Evolutionary conservation across 2,113 vertebrate species (phyloP).

Genomic region (Chitala chitala): DNA sequence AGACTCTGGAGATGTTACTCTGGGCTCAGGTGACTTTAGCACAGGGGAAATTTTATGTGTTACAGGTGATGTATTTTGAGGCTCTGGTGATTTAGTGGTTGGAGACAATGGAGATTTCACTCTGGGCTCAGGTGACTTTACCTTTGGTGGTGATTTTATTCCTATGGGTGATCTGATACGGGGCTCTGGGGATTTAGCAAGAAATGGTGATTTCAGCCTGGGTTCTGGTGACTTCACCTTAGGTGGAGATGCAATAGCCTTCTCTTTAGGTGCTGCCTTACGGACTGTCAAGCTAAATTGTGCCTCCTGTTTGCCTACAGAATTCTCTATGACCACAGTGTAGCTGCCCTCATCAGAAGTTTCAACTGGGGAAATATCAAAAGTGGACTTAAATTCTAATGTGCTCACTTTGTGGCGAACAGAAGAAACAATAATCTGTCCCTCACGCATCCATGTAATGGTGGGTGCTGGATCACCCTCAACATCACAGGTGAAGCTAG

Average conservation of each 20-base stretch:
- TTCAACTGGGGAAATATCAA: constrained; percentile 83
- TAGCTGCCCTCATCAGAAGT: constrained; percentile 85
- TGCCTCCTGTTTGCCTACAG: constrained; percentile 81
- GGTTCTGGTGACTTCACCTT: constrained; percentile 70
- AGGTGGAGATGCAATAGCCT: constrained; percentile 58
- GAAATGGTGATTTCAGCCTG: constrained; percentile 49
- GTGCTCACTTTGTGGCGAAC: constrained; percentile 72
- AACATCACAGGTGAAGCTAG: constrained; percentile 81
- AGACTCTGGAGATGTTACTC: constrained; percentile 59
- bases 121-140: constrained; percentile 51
- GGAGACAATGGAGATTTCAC: constrained; percentile 43
- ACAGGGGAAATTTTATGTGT: constrained; percentile 39
- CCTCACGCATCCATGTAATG: constrained; percentile 77
- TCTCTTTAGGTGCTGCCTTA: constrained; percentile 68
- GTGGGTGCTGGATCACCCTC: constrained; percentile 85
- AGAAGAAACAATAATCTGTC: constrained; percentile 66
- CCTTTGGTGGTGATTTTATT: constrained; percentile 66
- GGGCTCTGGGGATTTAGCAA: constrained; percentile 71
- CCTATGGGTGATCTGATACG: constrained; percentile 49
- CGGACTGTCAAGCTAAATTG: constrained; percentile 82
- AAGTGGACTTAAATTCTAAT: constrained; percentile 74
- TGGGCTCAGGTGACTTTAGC: constrained; percentile 60
- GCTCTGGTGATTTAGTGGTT: constrained; percentile 2
- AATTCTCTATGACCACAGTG: constrained; percentile 78
- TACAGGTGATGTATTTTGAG: constrained; percentile 33